phyloP scores from a whole-genome alignment of 2,797 vertebrate species.

The Rhabdomys pumilio region DNA sequence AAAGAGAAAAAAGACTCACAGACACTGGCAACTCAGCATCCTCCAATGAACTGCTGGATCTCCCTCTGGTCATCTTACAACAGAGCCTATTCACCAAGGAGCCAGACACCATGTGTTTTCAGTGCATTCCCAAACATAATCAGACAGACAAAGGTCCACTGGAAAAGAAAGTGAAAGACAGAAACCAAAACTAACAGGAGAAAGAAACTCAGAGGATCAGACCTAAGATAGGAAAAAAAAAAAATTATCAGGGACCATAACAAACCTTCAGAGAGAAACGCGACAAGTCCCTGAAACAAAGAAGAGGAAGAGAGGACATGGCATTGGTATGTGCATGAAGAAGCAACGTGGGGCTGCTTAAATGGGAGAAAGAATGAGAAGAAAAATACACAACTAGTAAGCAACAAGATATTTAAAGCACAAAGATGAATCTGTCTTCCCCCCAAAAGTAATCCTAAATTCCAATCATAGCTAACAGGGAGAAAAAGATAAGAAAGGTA shows the following conservation, averaged over 20 bases:
- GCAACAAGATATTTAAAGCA: constrained; percentile 46
- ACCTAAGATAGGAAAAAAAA: constrained; percentile 17
- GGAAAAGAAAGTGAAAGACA: constrained; percentile 32
- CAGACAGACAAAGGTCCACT: not conserved
- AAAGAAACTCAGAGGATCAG: constrained; percentile 45
- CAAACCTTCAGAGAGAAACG: not conserved
- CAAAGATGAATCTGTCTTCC: not conserved
- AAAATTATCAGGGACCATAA: not conserved
- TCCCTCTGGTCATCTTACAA: not conserved
- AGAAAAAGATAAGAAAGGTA: constrained; percentile 16
- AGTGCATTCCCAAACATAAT: not conserved
- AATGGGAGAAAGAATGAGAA: not conserved
- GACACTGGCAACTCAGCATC: not conserved
- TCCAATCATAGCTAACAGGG: not conserved
- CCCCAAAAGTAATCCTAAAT: not conserved
- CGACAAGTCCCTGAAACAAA: not conserved
- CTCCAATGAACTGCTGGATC: not conserved
- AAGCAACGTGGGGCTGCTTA: not conserved
- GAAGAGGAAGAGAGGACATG: not conserved
- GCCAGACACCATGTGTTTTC: not conserved
- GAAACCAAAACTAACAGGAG: constrained; percentile 12
- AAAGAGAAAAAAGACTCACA: constrained; percentile 44
- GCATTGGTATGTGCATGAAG: not conserved
- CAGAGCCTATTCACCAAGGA: not conserved
- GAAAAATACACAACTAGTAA: not conserved